Evolutionary conservation across 2,797 vertebrate species (phyloP).

Genomic region (Xyrichtys novacula): DNA sequence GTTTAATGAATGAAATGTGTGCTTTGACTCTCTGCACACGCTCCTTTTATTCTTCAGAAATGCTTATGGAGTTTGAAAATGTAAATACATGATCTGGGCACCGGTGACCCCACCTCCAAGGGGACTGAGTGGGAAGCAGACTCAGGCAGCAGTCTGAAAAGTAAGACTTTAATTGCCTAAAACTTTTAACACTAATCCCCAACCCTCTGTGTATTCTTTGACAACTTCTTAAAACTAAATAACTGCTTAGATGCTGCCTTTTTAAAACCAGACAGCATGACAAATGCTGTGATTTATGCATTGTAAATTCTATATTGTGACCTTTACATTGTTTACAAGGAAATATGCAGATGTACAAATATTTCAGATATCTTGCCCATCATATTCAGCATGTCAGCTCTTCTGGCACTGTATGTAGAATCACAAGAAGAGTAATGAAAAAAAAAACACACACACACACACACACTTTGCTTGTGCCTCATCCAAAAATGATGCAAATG

Average conservation of each 20-base stretch:
- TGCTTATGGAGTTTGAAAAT: conserved; percentile 20
- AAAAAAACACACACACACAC: conserved; percentile 4
- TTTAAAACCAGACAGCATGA: conserved; percentile 5
- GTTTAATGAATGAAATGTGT: conserved; percentile 12
- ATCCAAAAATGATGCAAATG: conserved; percentile 65
- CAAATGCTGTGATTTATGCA: conserved; percentile 10
- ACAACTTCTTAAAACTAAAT: conserved; percentile 6
- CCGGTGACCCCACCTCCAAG: not conserved
- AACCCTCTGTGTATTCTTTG: not conserved
- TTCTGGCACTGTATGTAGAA: conserved; percentile 55
- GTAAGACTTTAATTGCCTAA: not conserved
- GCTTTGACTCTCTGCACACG: not conserved
- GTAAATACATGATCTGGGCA: conserved; percentile 16
- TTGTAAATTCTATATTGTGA: conserved; percentile 17
- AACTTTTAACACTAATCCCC: not conserved
- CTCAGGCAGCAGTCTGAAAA: conserved; percentile 21
- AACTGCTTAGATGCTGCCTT: not conserved
- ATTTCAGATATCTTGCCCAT: conserved; percentile 29
- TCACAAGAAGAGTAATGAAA: conserved; percentile 44
- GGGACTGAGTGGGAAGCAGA: conserved; percentile 6
- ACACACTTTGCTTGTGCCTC: conserved; percentile 44
- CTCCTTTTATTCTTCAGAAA: conserved; percentile 11
- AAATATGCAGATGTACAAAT: conserved; percentile 13
- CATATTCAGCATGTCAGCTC: conserved; percentile 40
- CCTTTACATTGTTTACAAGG: conserved; percentile 23